Conservation (phyloP, 1,140 invertebrate species). For the Meloidogyne floridensis region DNA sequence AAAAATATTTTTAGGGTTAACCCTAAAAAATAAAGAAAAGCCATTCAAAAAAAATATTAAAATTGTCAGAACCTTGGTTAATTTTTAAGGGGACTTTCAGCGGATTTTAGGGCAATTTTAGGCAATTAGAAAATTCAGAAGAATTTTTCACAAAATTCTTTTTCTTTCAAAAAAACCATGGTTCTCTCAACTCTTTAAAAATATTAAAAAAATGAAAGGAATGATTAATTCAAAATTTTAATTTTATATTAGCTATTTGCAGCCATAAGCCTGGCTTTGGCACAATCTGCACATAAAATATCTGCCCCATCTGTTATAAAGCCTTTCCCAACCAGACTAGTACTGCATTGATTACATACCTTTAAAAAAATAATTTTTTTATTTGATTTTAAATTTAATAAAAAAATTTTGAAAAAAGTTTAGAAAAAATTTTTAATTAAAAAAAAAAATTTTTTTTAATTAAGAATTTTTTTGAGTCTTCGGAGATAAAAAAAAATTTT, state of each 20-base stretch:
- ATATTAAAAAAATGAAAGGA: background rate
- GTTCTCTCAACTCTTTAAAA: no score
- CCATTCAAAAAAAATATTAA: background rate
- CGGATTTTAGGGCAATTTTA: background rate
- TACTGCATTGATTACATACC: conserved; percentile 86
- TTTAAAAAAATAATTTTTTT: background rate
- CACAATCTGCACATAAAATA: conserved; percentile 97
- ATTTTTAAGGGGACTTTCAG: background rate
- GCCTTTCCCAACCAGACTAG: conserved; percentile 91
- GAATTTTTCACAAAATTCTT: no score
- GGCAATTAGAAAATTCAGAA: background rate
- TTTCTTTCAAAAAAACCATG: no score
- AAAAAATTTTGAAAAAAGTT: no score
- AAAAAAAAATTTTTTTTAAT: no score
- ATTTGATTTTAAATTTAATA: no score
- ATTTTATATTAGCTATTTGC: conserved; percentile 42
- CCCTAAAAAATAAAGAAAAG: no score
- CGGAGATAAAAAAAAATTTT: background rate
- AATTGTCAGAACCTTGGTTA: background rate
- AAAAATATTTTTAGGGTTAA: no score
- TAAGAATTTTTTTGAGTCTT: no score
- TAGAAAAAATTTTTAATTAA: no score
- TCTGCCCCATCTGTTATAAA: conserved; percentile 96
- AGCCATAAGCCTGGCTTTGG: conserved; percentile 72
- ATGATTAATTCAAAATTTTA: background rate